These are phyloP conservation scores for Linnaemya vulpina DNA, from an alignment of 2,888 invertebrate species.

Conservation along the genomic window DNA sequence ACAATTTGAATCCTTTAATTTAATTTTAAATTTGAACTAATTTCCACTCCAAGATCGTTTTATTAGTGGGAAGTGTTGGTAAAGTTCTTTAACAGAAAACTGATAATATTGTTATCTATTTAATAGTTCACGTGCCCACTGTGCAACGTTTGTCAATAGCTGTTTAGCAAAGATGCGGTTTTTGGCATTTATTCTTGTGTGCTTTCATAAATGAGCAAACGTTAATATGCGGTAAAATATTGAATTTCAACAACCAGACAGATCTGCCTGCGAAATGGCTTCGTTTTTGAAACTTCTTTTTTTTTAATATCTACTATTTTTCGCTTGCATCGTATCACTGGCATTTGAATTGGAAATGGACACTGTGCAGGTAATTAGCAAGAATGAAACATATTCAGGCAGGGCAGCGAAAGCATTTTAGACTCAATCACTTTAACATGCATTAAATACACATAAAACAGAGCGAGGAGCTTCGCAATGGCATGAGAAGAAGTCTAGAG, in stretches of 20 bases:
- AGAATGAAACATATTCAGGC: not conserved
- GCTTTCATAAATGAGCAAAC: constrained; percentile 25
- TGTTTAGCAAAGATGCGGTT: constrained; percentile 4
- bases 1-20: too few species aligned
- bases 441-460: too few species aligned
- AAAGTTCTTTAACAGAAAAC: too few species aligned
- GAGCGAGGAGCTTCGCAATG: too few species aligned
- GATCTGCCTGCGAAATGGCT: not conserved
- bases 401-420: not conserved
- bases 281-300: not conserved
- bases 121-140: too few species aligned
- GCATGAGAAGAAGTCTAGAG: too few species aligned
- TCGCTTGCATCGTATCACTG: not conserved
- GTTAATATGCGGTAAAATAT: constrained; percentile 38
- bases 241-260: constrained; percentile 29
- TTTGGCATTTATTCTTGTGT: constrained; percentile 27
- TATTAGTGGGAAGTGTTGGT: too few species aligned
- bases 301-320: not conserved
- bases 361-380: not conserved
- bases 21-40: too few species aligned
- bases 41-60: too few species aligned
- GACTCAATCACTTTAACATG: not conserved
- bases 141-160: not conserved
- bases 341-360: constrained; percentile 7
- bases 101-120: too few species aligned